phyloP scores from a whole-genome alignment of 1,140 invertebrate genomes.

The Lepeophtheirus salmonis region DNA sequence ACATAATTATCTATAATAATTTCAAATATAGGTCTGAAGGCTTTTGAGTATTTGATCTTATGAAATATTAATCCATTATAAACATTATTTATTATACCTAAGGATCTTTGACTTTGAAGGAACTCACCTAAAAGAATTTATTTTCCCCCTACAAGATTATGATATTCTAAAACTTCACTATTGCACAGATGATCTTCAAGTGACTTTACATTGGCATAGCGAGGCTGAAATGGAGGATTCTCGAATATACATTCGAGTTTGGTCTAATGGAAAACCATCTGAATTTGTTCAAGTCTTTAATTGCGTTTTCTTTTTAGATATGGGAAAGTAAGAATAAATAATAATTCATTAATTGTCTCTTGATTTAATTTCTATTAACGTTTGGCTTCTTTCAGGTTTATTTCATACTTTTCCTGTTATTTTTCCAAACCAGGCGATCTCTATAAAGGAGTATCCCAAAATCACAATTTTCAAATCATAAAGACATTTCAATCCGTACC shows the following conservation, averaged over 20 bases:
- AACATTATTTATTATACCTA: not conserved
- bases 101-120: constrained; percentile 2
- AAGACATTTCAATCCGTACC: not conserved
- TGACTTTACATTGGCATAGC: not conserved
- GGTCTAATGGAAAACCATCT: not conserved
- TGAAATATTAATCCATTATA: not conserved
- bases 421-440: not conserved
- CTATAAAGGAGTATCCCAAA: not conserved
- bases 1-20: constrained; percentile 8
- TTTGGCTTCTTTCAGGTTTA: too few species aligned
- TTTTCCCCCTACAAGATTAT: not conserved
- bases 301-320: not conserved
- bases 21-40: not conserved
- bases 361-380: too few species aligned
- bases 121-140: not conserved
- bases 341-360: not conserved
- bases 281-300: not conserved
- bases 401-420: not conserved
- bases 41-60: not conserved
- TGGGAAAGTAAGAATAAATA: not conserved
- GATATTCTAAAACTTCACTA: not conserved
- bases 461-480: not conserved
- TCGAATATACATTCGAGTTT: not conserved
- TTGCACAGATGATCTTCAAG: not conserved
- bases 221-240: not conserved